Conservation (phyloP, 1,140 invertebrate species). For the Drosophila sp. region DNA sequence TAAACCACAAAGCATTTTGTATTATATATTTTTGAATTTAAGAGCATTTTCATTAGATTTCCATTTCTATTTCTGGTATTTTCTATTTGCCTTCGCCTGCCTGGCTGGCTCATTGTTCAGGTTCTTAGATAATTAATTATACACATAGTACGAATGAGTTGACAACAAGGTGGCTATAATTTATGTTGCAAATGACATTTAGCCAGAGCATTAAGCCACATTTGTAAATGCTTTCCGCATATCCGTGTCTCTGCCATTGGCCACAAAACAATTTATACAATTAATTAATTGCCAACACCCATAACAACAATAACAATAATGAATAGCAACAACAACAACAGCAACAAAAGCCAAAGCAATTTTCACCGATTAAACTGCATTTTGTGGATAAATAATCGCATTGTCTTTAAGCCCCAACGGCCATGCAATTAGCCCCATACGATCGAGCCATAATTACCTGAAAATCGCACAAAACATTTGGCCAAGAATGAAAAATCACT, state of each 20-base stretch:
- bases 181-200: slow-evolving; percentile 72
- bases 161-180: slow-evolving; percentile 53
- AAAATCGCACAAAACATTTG: too few species aligned
- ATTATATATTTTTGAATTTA: slow-evolving; percentile 15
- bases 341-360: slow-evolving; percentile 10
- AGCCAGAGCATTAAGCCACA: slow-evolving; percentile 13
- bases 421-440: too few species aligned
- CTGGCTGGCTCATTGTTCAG: background rate
- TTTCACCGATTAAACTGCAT: slow-evolving; percentile 31
- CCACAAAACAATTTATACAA: slow-evolving; percentile 31
- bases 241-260: slow-evolving; percentile 32
- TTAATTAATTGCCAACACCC: slow-evolving; percentile 71
- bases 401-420: too few species aligned
- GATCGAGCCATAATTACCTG: too few species aligned
- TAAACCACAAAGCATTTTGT: background rate
- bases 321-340: background rate
- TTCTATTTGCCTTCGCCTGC: slow-evolving; percentile 9
- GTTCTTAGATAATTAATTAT: slow-evolving; percentile 56
- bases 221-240: slow-evolving; percentile 13
- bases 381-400: slow-evolving; percentile 7
- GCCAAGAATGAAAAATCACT: too few species aligned
- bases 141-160: slow-evolving; percentile 14
- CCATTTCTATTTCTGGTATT: slow-evolving; percentile 38
- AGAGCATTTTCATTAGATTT: slow-evolving; percentile 3
- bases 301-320: slow-evolving; percentile 24